phyloP scores from a whole-genome alignment of 1,140 invertebrate genomes.

The Philotrypesis tridentata region DNA sequence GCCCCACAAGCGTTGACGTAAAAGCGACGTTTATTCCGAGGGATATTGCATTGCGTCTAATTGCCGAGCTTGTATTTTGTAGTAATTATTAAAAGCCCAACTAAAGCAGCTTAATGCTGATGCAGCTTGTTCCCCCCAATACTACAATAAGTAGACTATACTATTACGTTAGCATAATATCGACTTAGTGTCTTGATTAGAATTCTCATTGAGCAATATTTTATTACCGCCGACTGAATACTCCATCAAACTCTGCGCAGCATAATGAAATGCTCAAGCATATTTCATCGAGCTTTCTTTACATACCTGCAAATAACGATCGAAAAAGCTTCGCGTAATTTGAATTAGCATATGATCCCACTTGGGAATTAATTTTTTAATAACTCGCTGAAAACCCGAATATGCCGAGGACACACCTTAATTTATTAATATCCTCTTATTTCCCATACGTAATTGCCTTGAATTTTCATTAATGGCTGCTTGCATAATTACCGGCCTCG shows the following conservation, averaged over 20 bases:
- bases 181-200: background rate
- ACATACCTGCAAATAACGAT: background rate
- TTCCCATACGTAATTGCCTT: constrained; percentile 27
- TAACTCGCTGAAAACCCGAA: background rate
- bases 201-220: background rate
- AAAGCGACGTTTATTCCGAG: background rate
- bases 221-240: background rate
- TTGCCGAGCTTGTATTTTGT: background rate
- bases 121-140: background rate
- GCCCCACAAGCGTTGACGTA: background rate
- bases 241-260: background rate
- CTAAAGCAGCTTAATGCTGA: background rate
- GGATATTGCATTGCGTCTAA: background rate
- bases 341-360: background rate
- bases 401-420: background rate
- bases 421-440: constrained; percentile 13
- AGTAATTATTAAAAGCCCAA: background rate
- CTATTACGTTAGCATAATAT: background rate
- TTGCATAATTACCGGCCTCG: constrained; percentile 43
- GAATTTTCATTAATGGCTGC: constrained; percentile 44
- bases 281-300: background rate
- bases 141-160: background rate
- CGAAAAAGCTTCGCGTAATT: background rate
- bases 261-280: background rate
- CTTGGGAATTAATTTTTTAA: background rate